A percentile compares a stretch with the other conserved stretches of the same genome.
Conservation (phyloP, 2,113 vertebrate species). For the Tyto alba region DNA sequence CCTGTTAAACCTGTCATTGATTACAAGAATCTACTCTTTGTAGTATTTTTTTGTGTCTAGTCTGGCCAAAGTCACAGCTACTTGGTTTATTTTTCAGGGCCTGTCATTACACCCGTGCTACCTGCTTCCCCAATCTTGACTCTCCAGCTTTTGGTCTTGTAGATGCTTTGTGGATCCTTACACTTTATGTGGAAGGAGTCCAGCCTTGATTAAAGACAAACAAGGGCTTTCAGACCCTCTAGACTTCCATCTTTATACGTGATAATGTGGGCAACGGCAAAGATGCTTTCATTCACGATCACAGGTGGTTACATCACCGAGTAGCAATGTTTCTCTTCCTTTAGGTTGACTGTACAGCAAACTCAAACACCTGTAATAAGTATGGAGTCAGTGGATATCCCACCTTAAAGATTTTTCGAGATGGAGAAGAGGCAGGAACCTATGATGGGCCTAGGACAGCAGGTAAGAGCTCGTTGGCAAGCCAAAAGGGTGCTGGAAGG, state of each 20-base stretch:
- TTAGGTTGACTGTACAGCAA: constrained; percentile 94
- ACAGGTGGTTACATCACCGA: fast-evolving
- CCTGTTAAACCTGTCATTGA: neutral
- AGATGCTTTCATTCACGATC: fast-evolving
- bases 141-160: neutral
- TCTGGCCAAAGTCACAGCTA: neutral
- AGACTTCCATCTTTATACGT: no score
- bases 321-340: neutral
- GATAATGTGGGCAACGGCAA: neutral
- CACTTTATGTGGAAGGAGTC: neutral
- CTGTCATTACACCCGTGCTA: fast-evolving
- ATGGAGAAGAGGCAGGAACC: constrained; percentile 89
- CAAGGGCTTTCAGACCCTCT: neutral
- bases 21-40: neutral
- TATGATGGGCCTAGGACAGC: constrained; percentile 94
- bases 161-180: neutral
- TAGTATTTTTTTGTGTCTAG: neutral
- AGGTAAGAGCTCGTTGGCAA: constrained; percentile 64
- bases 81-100: neutral
- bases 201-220: neutral
- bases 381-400: constrained; percentile 97
- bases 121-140: neutral
- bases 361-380: constrained; percentile 88
- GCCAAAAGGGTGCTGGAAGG: neutral
- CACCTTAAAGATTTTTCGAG: constrained; percentile 94